phyloP scores from a whole-genome alignment of 2,797 vertebrate species.

The Pangasius djambal region DNA sequence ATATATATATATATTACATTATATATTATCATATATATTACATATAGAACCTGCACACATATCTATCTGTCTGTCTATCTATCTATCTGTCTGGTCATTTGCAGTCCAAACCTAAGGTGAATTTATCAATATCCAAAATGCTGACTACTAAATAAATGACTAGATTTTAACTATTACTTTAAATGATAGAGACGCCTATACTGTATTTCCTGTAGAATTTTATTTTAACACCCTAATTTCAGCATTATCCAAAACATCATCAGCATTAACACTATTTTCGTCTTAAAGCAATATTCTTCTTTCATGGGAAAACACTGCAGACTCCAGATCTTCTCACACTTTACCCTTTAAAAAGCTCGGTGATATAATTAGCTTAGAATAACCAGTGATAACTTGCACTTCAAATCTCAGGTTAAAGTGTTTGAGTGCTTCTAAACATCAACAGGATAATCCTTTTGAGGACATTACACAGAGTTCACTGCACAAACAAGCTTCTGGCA shows the following conservation, averaged over 20 bases:
- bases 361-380: constrained; percentile 50
- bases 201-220: not conserved
- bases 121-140: not conserved
- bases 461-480: constrained; percentile 27
- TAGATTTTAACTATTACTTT: not conserved
- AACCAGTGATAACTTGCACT: constrained; percentile 36
- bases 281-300: not conserved
- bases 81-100: not conserved
- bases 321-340: not conserved
- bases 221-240: not conserved
- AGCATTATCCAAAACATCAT: not conserved
- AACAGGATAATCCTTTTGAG: constrained; percentile 47
- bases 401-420: constrained; percentile 36
- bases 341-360: constrained; percentile 28
- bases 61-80: too few species aligned
- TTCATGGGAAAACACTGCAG: not conserved
- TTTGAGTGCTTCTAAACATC: constrained; percentile 42
- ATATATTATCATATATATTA: too few species aligned
- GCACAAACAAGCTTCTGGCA: constrained; percentile 41
- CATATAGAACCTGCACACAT: too few species aligned
- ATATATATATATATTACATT: too few species aligned
- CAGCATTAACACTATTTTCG: not conserved
- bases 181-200: not conserved
- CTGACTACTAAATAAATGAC: not conserved
- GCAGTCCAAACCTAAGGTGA: not conserved